Percentiles rank a stretch among this genome's conserved stretches.
Evolutionary conservation across 2,888 invertebrate species (phyloP).

Genomic region (Crepidodera aurea): DNA sequence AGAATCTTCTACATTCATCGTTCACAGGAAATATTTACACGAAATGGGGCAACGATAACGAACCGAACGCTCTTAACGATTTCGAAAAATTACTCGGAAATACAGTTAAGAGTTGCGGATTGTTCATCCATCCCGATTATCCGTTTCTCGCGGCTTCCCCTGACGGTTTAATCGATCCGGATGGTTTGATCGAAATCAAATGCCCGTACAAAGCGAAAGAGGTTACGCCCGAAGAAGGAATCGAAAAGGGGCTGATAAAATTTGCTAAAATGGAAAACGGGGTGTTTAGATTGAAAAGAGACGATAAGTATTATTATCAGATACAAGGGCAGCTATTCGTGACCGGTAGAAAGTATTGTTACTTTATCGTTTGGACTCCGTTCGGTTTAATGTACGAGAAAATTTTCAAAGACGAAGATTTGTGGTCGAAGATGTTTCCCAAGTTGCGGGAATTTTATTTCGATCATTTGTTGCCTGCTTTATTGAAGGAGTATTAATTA

Average conservation of each 20-base stretch:
- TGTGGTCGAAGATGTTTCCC: constrained; percentile 47
- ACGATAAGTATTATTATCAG: constrained; percentile 48
- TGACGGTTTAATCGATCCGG: constrained; percentile 44
- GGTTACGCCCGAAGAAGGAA: constrained; percentile 41
- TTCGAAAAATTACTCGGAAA: constrained; percentile 42
- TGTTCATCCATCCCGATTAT: constrained; percentile 43
- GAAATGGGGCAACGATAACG: constrained; percentile 45
- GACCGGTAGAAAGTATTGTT: constrained; percentile 43
- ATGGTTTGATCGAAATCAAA: constrained; percentile 48
- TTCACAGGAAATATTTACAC: constrained; percentile 47
- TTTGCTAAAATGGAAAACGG: constrained; percentile 40
- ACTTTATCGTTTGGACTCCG: constrained; percentile 49
- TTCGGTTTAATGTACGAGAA: constrained; percentile 42
- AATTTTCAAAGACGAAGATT: constrained; percentile 41
- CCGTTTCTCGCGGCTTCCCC: constrained; percentile 48
- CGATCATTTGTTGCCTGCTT: constrained; percentile 42
- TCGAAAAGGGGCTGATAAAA: constrained; percentile 39
- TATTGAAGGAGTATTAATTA: constrained; percentile 37
- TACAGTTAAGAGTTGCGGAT: constrained; percentile 41
- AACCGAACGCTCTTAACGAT: constrained; percentile 40
- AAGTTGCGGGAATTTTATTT: constrained; percentile 48
- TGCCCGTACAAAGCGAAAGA: constrained; percentile 48
- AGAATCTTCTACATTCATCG: constrained; percentile 40
- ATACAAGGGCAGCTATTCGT: constrained; percentile 49
- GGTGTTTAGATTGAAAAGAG: constrained; percentile 38